These are phyloP conservation scores for Galeruca laticollis DNA, from an alignment of 2,888 invertebrate genomes.

Conservation along the genomic window DNA sequence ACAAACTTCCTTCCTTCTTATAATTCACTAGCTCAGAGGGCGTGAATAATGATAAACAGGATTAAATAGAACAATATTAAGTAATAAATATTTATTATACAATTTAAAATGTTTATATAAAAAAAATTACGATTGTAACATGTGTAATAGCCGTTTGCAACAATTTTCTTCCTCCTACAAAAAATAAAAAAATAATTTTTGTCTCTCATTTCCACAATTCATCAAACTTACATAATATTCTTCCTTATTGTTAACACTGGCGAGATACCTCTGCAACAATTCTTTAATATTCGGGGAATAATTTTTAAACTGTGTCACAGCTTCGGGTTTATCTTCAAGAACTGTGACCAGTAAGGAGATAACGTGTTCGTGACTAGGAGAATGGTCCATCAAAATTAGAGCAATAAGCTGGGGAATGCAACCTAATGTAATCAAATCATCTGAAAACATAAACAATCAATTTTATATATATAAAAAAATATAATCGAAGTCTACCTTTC, in stretches of 20 bases:
- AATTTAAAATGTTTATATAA: background rate
- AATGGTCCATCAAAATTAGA: constrained; percentile 55
- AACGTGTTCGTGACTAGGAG: constrained; percentile 68
- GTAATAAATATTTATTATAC: background rate
- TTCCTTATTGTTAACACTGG: constrained; percentile 63
- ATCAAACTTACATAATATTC: constrained; percentile 62
- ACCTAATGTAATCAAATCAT: constrained; percentile 56
- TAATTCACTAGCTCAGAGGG: too few species aligned
- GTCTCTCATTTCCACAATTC: background rate
- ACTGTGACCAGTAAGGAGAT: constrained; percentile 67
- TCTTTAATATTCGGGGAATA: constrained; percentile 64
- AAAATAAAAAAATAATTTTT: constrained; percentile 21
- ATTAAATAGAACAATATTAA: background rate
- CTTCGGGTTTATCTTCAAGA: constrained; percentile 65
- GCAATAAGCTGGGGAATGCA: constrained; percentile 58
- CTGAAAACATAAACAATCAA: constrained; percentile 49
- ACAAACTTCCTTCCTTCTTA: too few species aligned
- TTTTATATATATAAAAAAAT: too few species aligned
- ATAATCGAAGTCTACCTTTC: constrained; percentile 67
- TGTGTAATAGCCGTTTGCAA: constrained; percentile 50
- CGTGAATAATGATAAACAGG: too few species aligned
- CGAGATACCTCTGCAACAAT: constrained; percentile 63
- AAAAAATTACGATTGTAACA: constrained; percentile 21
- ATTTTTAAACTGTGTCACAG: constrained; percentile 65
- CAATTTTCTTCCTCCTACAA: constrained; percentile 54